phyloP scores from a whole-genome alignment of 2,888 invertebrate species.

The Aphrophora alni region DNA sequence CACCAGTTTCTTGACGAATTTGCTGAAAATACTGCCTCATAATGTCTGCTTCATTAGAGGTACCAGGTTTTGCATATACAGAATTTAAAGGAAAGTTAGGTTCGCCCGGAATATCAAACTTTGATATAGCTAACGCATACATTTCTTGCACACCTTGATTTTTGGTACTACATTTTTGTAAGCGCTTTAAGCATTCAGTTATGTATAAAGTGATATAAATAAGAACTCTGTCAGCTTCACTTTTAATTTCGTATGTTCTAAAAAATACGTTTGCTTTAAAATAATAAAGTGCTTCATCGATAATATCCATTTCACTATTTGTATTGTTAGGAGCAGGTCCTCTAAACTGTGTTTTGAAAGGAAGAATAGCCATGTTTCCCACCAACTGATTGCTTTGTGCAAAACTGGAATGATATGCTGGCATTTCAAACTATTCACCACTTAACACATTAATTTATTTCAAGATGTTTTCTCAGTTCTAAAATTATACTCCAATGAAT shows the following conservation, averaged over 20 bases:
- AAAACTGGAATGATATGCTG: slow-evolving; percentile 93
- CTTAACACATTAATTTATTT: neutral
- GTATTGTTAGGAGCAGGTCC: slow-evolving; percentile 84
- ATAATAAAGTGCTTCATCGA: slow-evolving; percentile 96
- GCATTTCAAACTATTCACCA: neutral
- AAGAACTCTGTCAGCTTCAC: slow-evolving; percentile 93
- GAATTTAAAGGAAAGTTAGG: slow-evolving; percentile 93
- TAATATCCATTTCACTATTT: slow-evolving; percentile 80
- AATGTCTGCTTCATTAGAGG: slow-evolving; percentile 76
- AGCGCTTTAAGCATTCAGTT: slow-evolving; percentile 94
- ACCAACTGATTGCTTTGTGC: slow-evolving; percentile 74
- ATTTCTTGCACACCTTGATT: slow-evolving; percentile 93
- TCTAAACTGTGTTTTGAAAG: slow-evolving; percentile 86
- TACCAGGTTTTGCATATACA: slow-evolving; percentile 88
- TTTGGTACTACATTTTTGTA: slow-evolving; percentile 90
- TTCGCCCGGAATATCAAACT: slow-evolving; percentile 97
- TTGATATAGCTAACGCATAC: slow-evolving; percentile 92
- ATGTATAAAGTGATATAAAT: slow-evolving; percentile 98
- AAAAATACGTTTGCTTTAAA: slow-evolving; percentile 99
- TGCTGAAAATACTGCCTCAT: slow-evolving; percentile 95
- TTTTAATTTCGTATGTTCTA: slow-evolving; percentile 98
- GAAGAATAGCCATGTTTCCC: slow-evolving; percentile 93
- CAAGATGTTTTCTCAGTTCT: neutral
- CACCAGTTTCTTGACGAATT: slow-evolving; percentile 93
- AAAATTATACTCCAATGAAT: neutral